Base-by-base conservation (phyloP, 1,140 invertebrate genomes). In the Drosophila arizonae region DNA sequence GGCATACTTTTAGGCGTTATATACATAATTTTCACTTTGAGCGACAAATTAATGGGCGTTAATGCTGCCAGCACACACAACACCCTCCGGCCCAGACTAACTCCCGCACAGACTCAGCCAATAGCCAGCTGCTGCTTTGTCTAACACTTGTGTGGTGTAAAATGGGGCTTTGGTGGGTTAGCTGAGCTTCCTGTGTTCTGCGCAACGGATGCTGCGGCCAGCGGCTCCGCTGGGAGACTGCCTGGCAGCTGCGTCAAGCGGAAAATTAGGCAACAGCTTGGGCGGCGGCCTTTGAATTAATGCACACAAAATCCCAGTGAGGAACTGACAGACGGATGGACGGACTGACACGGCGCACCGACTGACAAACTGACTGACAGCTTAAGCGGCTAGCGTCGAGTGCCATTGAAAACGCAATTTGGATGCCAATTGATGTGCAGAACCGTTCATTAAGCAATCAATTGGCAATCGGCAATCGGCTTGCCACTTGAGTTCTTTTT, bases 181-280 rank as follows among this genome's bases (percentile, higher is more conserved):
- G 52, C 17, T 15, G 39, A 6, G 43, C 46, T 75, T 71, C 60
- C 72, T 52, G 71, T 78, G 79, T 36, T 45, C 66, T 45, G 76
- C 82, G 66, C 76, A 77, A 46, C 84, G 82, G 82, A 87, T 65
- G 33, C 61, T 73, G 71, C 43, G 71, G 71, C 65, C 57, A 69
- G 66, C 51, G 60, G 43, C 54, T 65, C 41, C 54, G 13, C 13
- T 52, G 55, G 45, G n/a, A 30, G 52, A 39, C 17, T 39, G 45
- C 56, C 51, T 50, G 28, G 21, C 73, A 85, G 62, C 75, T 87
- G 82, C 76, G 82, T 57, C 82, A 82, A 88, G 80, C 82, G 84
- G 84, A 88, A 87, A 87, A 87, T 87, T 87, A 88, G 82, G 82
- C 82, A 86, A 82, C 84, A 87, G 72, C 77, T 85, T 75, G 65